Evolutionary conservation across 2,888 invertebrate genomes (phyloP).

Genomic region (Criorhina ranunculi): DNA sequence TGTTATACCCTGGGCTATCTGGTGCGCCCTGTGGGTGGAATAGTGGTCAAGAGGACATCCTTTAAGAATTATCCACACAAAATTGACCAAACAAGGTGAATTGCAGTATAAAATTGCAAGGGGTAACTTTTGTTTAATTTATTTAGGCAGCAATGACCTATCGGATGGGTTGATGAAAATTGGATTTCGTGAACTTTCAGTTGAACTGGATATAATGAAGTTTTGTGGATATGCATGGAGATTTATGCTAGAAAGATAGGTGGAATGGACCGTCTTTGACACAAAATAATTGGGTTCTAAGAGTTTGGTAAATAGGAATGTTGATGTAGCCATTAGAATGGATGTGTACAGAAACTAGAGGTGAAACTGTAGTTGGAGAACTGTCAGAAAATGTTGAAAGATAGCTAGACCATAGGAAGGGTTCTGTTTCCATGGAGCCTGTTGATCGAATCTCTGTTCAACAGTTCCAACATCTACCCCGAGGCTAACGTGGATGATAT

Average conservation of each 20-base stretch:
- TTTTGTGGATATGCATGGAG: constrained; percentile 42
- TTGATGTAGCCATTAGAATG: not conserved
- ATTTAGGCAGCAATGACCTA: constrained; percentile 18
- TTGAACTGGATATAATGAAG: constrained; percentile 59
- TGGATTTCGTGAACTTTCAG: constrained; percentile 35
- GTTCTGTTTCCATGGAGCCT: too few relatives aligned
- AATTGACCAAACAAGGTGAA: constrained; percentile 41
- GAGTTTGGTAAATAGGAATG: not conserved
- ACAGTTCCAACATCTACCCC: too few relatives aligned
- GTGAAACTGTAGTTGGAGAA: too few relatives aligned
- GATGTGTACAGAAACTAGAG: not conserved
- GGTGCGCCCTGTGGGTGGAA: constrained; percentile 18
- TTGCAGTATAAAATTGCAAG: constrained; percentile 29
- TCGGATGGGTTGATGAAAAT: constrained; percentile 52
- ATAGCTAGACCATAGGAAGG: too few relatives aligned
- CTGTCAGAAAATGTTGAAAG: too few relatives aligned
- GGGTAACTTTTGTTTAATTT: constrained; percentile 48
- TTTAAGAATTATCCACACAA: constrained; percentile 54
- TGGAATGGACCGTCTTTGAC: constrained; percentile 5
- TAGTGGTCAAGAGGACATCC: constrained; percentile 51
- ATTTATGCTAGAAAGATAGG: constrained; percentile 3
- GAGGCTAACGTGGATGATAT: too few relatives aligned
- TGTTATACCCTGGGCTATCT: constrained; percentile 34
- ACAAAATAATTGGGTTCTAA: constrained; percentile 44
- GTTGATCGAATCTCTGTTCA: too few relatives aligned